Evolutionary conservation across 2,888 invertebrate genomes (phyloP), one percentile per base, ranked within the genome.

Genomic region (Marasmarcha lunaedactyla): DNA sequence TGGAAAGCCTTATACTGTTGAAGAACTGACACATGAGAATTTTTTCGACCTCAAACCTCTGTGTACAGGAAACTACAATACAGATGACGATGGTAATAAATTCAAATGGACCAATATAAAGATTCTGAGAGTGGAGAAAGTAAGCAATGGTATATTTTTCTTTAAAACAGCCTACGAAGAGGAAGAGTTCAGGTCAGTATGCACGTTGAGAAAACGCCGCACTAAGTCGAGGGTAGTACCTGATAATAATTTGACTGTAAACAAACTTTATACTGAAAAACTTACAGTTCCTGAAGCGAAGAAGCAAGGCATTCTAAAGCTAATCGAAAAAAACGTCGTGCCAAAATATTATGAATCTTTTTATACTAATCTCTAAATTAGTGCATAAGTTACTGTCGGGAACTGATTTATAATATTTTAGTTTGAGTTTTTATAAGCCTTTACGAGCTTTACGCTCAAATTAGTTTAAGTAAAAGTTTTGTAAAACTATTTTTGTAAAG

Each of bases 1-100:
- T 27, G 44, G 44, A 15, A 42, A 1, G 25, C 44, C 44, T 14
- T 42, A 14, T 11, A 13, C 20, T 15, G 44, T 42, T 36, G 3
- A 42, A 4, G 44, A 44, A 42, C 40, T 44, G 12, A 39, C 42
- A 14, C 41, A 45, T 41, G 41, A 42, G 13, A 40, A 15, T 42
- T 45, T 45, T 42, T 40, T 42, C 14, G 40, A 44, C 27, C 25
- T 42, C 12, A 45, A 42, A 39, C 13, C 38, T 40, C 34, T 42
- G 38, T 30, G 27, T 41, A 25, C 30, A 5, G 41, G 41, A 15
- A 41, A 43, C 20, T 38, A 41, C 34, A 41, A 26, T 20, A 39
- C 25, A 20, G 30, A 15, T 12, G 43, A 43, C 15, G 34, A 43
- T 44, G 38, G 39, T 20, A 9, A 44, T 26, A 44, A 39, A 35